Conservation (phyloP, 2,888 invertebrate genomes). For the Sialis fuliginosa region DNA sequence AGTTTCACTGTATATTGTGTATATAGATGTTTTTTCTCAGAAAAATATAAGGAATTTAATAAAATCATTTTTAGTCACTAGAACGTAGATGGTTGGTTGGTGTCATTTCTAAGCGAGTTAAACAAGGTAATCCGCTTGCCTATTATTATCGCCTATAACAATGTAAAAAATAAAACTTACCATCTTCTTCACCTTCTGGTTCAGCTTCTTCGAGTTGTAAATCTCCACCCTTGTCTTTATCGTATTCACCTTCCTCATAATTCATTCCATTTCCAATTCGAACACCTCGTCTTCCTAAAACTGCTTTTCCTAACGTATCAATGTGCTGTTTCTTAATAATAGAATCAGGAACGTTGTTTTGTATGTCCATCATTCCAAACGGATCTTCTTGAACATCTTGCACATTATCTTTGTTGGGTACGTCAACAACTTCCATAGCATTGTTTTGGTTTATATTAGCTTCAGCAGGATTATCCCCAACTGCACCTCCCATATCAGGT, state of each 20-base stretch:
- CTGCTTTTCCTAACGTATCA: constrained; percentile 12
- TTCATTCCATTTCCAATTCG: constrained; percentile 5
- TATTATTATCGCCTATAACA: not conserved
- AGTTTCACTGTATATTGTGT: too few species aligned
- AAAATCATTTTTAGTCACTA: too few species aligned
- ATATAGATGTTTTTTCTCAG: too few species aligned
- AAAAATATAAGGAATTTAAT: too few species aligned
- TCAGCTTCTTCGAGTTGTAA: constrained; percentile 14
- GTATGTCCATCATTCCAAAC: constrained; percentile 7
- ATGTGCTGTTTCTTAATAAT: constrained; percentile 14
- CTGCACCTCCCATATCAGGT: constrained; percentile 5
- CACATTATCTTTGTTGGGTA: constrained; percentile 13
- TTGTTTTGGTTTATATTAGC: constrained; percentile 16
- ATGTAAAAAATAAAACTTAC: constrained; percentile 15
- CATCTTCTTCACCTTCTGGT: constrained; percentile 27
- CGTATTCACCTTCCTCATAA: constrained; percentile 16
- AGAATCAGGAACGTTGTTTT: constrained; percentile 9
- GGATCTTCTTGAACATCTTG: constrained; percentile 10
- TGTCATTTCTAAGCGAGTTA: too few species aligned
- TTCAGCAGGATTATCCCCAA: constrained; percentile 6
- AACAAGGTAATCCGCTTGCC: too few species aligned
- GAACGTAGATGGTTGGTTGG: too few species aligned
- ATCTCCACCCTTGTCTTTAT: constrained; percentile 13
- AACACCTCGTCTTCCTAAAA: constrained; percentile 13
- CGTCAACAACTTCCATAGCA: constrained; percentile 21